Conservation (phyloP, 92 coral and sea anemone species). For the Palythoa heliodiscus region DNA sequence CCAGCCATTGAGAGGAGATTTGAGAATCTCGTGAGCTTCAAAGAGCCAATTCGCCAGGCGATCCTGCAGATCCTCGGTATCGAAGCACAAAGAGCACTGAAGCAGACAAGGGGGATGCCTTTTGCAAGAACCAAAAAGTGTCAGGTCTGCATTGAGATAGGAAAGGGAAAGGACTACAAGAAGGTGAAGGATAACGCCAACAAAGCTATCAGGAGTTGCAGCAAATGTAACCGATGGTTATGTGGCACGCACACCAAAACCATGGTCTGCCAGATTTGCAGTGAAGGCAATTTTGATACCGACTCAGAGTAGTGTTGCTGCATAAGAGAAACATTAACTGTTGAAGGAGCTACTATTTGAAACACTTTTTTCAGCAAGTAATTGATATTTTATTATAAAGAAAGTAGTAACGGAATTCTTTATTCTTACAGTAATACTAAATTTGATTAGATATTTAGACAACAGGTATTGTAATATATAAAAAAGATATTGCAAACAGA, state of each 20-base stretch:
- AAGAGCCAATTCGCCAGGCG: conserved; percentile 18
- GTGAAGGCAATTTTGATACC: conserved; percentile 19
- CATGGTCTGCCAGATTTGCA: conserved; percentile 24
- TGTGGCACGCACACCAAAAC: conserved; percentile 25
- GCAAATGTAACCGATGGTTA: conserved; percentile 2
- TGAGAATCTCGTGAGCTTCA: conserved; percentile 8
- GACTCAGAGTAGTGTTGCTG: conserved; percentile 17
- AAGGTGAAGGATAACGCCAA: conserved; percentile 14
- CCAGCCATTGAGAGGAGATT: conserved; percentile 16
- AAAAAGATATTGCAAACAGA: conserved; percentile 5
- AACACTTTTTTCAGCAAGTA: conserved; percentile 13
- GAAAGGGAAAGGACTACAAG: conserved; percentile 6
- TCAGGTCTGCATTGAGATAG: conserved; percentile 26
- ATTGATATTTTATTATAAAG: conserved; percentile 8
- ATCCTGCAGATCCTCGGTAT: conserved; percentile 2
- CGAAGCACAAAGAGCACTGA: conserved; percentile 5
- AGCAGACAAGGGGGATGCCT: conserved; percentile 7
- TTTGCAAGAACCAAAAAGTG: conserved; percentile 24
- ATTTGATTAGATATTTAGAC: conserved; percentile 7
- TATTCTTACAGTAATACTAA: not conserved
- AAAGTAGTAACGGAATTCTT: conserved; percentile 4
- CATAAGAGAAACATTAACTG: conserved; percentile 6
- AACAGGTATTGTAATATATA: conserved; percentile 2
- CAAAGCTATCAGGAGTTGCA: conserved; percentile 16
- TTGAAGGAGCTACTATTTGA: conserved; percentile 15